These are phyloP conservation scores for Lepidocyrtoides sp. DNA, from an alignment of 2,888 invertebrate genomes.

Conservation along the genomic window DNA sequence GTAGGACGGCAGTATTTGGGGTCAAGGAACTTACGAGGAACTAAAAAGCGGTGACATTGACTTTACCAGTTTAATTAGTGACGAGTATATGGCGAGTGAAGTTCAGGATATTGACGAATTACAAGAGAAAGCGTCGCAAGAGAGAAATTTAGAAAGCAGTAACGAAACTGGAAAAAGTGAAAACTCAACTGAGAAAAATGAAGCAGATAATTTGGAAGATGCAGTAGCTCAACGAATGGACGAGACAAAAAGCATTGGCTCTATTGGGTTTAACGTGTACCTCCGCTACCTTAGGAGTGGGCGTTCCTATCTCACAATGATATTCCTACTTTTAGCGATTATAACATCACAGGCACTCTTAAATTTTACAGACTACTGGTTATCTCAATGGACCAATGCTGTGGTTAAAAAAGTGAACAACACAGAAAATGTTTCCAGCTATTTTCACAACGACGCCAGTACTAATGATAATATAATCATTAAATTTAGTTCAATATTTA, in stretches of 20 bases:
- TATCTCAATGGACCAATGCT: conserved; percentile 52
- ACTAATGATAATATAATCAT: not conserved
- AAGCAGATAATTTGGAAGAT: not conserved
- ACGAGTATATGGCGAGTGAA: conserved; percentile 21
- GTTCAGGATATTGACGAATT: conserved; percentile 4
- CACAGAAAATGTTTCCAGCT: too few species aligned
- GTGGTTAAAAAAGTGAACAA: not conserved
- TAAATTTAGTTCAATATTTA: not conserved
- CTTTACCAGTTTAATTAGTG: conserved; percentile 64
- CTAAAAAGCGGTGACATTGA: conserved; percentile 55
- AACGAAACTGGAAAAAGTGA: not conserved
- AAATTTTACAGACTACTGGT: conserved; percentile 63
- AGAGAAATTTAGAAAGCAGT: not conserved
- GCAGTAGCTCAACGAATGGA: not conserved
- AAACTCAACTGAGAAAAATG: not conserved
- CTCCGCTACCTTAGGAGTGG: conserved; percentile 53
- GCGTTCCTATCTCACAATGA: conserved; percentile 7
- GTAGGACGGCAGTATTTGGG: conserved; percentile 64
- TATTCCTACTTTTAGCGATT: not conserved
- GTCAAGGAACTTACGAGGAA: conserved; percentile 61
- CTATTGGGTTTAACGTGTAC: conserved; percentile 36
- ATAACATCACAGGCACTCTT: not conserved
- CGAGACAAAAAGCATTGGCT: conserved; percentile 50
- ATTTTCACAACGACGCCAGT: not conserved
- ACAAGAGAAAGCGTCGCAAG: not conserved